These are phyloP conservation scores for Ischnus inquisitorius DNA, from an alignment of 2,888 invertebrate species.

Conservation along the genomic window DNA sequence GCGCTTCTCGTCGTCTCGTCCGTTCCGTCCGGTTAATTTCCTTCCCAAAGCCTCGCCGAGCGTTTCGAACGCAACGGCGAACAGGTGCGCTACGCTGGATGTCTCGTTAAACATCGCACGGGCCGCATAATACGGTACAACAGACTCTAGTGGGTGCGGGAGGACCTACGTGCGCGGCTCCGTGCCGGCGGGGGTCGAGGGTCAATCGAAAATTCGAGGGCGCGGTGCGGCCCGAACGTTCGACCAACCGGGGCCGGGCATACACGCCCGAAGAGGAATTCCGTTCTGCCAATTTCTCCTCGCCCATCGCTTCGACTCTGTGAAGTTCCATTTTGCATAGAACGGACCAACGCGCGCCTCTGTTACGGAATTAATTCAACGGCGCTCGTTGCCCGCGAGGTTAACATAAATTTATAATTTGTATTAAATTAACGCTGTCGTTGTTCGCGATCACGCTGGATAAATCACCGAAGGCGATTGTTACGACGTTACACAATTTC, in stretches of 20 bases:
- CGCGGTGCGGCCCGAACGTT: background rate
- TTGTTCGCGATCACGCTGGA: no score
- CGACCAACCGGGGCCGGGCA: slow-evolving; percentile 15
- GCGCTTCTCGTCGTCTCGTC: slow-evolving; percentile 42
- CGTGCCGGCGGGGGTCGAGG: slow-evolving; percentile 51
- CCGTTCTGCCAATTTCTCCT: slow-evolving; percentile 27
- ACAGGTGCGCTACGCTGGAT: slow-evolving; percentile 61
- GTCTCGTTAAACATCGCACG: slow-evolving; percentile 46
- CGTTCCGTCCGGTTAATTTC: slow-evolving; percentile 63
- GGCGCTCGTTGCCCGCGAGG: no score
- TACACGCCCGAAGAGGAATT: slow-evolving; percentile 17
- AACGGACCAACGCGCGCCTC: background rate
- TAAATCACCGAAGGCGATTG: no score
- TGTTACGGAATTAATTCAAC: no score
- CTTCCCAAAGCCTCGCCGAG: slow-evolving; percentile 52
- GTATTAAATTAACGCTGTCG: no score
- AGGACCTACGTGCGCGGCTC: slow-evolving; percentile 36
- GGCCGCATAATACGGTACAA: slow-evolving; percentile 1
- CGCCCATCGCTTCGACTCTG: background rate
- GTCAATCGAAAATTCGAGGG: slow-evolving; percentile 57
- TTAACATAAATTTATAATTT: no score
- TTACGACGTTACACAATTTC: no score
- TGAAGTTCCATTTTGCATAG: background rate
- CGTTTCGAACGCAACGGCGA: slow-evolving; percentile 1
- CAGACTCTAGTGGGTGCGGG: background rate